Percentiles rank a stretch among this genome's conserved stretches.
These are phyloP conservation scores for Poecile montanus DNA, from an alignment of 2,797 vertebrate genomes.

Conservation along the genomic window DNA sequence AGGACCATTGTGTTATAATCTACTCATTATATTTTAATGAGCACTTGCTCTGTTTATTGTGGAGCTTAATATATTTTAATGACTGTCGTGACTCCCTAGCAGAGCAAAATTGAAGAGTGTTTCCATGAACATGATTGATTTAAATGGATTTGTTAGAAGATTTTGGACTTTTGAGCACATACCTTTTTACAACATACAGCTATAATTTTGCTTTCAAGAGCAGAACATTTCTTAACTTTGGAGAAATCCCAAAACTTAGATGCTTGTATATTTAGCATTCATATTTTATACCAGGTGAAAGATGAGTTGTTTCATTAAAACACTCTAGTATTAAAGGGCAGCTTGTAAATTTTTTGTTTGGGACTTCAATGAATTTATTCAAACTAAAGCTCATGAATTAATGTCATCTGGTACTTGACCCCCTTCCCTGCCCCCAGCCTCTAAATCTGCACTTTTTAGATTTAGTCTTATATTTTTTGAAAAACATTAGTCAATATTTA, in stretches of 20 bases:
- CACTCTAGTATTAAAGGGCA: not conserved
- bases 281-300: not conserved
- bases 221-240: not conserved
- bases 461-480: not conserved
- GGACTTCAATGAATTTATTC: not conserved
- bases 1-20: slow-evolving; percentile 38
- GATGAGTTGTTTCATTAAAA: not conserved
- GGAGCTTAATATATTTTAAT: slow-evolving; percentile 58
- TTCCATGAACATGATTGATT: not conserved
- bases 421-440: accelerated
- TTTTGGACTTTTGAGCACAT: not conserved
- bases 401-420: not conserved
- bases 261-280: not conserved
- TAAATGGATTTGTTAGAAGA: not conserved
- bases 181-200: not conserved
- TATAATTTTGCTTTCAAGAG: not conserved
- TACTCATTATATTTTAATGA: slow-evolving; percentile 54
- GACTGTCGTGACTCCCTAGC: slow-evolving; percentile 25
- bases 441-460: not conserved
- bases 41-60: slow-evolving; percentile 32
- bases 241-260: not conserved
- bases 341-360: not conserved
- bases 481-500: not conserved
- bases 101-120: slow-evolving; percentile 7
- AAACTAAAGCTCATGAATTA: not conserved